These are phyloP conservation scores for Montipora cactus DNA, from an alignment of 64 coral and sea anemone species.

Conservation along the genomic window DNA sequence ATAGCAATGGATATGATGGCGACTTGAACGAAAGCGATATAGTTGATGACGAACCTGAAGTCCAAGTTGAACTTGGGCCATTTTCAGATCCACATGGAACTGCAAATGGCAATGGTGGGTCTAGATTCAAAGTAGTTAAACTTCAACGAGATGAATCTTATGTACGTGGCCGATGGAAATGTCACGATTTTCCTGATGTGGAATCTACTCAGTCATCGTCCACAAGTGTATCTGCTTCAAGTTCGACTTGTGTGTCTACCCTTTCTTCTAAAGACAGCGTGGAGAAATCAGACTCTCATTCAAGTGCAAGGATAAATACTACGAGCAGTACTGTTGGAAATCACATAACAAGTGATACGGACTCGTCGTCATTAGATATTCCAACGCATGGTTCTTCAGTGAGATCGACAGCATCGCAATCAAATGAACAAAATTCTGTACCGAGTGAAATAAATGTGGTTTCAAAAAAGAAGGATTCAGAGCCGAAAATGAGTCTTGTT, in stretches of 20 bases:
- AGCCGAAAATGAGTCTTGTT: conserved; percentile 3
- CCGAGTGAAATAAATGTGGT: conserved; percentile 6
- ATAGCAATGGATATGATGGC: conserved; percentile 94
- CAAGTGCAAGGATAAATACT: neutral
- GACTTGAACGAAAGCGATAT: conserved; percentile 96
- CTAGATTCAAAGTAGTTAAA: conserved; percentile 97
- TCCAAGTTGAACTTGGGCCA: conserved; percentile 79
- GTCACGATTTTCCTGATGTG: conserved; percentile 88
- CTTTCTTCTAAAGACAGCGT: conserved; percentile 16
- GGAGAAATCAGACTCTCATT: conserved; percentile 28
- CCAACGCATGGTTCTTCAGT: conserved; percentile 26
- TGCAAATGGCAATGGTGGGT: conserved; percentile 94
- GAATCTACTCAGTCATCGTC: conserved; percentile 70
- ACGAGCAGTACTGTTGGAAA: conserved; percentile 26
- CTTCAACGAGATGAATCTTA: conserved; percentile 89
- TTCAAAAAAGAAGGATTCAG: conserved; percentile 38
- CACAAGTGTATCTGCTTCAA: conserved; percentile 47
- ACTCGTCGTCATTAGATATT: neutral
- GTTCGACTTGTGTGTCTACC: conserved; percentile 34
- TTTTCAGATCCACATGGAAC: conserved; percentile 61
- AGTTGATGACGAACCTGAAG: conserved; percentile 71
- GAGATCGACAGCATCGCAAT: conserved; percentile 10
- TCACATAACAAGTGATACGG: conserved; percentile 38
- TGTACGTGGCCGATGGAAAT: conserved; percentile 89
- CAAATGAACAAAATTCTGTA: conserved; percentile 45